Base-by-base conservation (phyloP, 2,113 vertebrate species). In the Nothoprocta perdicaria region DNA sequence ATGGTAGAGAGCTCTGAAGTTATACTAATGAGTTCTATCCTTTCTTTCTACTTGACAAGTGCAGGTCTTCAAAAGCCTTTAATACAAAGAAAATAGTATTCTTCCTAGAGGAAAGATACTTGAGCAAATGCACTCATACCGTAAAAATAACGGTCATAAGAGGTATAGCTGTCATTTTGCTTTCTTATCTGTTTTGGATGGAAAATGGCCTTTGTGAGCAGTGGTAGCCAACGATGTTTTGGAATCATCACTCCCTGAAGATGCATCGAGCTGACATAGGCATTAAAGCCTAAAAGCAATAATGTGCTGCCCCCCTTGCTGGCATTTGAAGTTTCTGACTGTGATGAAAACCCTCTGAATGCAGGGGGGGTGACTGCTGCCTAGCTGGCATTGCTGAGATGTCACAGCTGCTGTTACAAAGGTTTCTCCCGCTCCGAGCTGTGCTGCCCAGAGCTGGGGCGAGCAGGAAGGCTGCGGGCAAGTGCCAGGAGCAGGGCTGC, bases 401-500 rank as follows among this genome's bases (percentile, higher is more conserved):
- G 76, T 92, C 91, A 52, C 91, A 89, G 94, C 86, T 93, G 88
- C 66, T 96, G 61, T 96, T 96, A 95, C 96, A 96, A 96, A 95
- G 91, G 75, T 50, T 92, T 93, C 68, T 95, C 84, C 82, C 73
- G 77, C 82, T 92, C 89, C 57, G 46, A 91, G 78, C 65, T 87
- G 43, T 84, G 87, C 82, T 80, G 79, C 31, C 79, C 71, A 62
- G 85, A 91, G 82, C 69, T 62, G 85, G 6, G 0, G 67, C 80
- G 43, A 88, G 69, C 83, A 72, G 81, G 48, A 92, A 60, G 62
- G 35, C 50, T 27, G 55, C 58, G 26, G 89, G 14, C 77, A 93
- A 93, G 68, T 89, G 90, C 90, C 91, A 81, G 77, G 86, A 80
- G 84, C 90, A 81, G 72, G 60, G 74, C 85, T 80, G 67, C 61